Base-by-base conservation (phyloP, 2,113 vertebrate genomes). In the Argyrosomus japonicus region DNA sequence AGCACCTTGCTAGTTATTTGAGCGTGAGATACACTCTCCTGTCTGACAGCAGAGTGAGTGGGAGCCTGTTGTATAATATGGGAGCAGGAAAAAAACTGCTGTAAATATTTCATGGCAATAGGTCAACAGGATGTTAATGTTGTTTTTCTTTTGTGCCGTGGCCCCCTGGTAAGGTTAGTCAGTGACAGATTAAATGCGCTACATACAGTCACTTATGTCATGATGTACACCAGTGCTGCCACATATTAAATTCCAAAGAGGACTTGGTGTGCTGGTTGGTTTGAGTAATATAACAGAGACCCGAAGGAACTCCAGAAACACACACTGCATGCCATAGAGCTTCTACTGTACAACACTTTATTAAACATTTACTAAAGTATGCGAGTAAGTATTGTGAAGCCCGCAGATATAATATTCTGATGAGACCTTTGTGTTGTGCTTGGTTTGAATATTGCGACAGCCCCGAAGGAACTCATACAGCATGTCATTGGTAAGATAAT, bases 51-150 rank as follows among this genome's bases (percentile, higher is more conserved):
- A 58, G 82, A 78, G 75, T 75, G 85, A 87, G 74, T 48, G 70
- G 63, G 53, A 69, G 75, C 58, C 51, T 23, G 67, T 74, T 65
- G 83, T 64, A 48, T 74, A 70, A 81, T 57, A 63, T 19, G 7
- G 27, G n/a, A 79, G 56, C 74, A 23, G 68, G 19, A 67, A 75
- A 73, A 79, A 74, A 77, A 56, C 29, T 47, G n/a, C 43, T 60
- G 77, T 91, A 87, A 92, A 94, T 93, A 90, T 93, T 94, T 91
- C 63, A 91, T 79, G 63, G 81, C 76, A 40, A 82, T 75, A 84
- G 92, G 92, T 92, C 90, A 91, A 80, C 67, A 71, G 82, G 83
- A 90, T 88, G 88, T 84, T 92, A 92, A 89, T 89, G 84, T 64
- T 91, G 83, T 84, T 90, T 90, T 91, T 83, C 57, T 81, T 88